Evolutionary conservation across 2,888 invertebrate genomes (phyloP).

Genomic region (Zygaena filipendulae): DNA sequence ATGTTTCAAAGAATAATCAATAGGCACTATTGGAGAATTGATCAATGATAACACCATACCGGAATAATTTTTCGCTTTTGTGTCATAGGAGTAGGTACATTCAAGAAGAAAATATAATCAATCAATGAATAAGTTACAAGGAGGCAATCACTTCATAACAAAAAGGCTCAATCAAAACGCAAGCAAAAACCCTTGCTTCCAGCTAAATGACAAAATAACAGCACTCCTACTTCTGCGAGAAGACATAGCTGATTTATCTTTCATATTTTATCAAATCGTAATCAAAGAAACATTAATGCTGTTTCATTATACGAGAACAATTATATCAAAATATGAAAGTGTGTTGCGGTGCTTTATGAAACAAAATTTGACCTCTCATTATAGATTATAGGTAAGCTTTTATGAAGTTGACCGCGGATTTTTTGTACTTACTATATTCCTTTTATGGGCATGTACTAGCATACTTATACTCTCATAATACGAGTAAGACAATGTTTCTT

Average conservation of each 20-base stretch:
- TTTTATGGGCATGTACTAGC: neutral
- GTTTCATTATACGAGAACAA: constrained; percentile 40
- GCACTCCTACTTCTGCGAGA: too few relatives aligned
- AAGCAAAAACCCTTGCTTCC: constrained; percentile 28
- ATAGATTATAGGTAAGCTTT: neutral
- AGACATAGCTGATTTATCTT: constrained; percentile 46
- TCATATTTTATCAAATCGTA: constrained; percentile 36
- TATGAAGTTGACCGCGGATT: constrained; percentile 3
- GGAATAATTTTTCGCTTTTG: too few relatives aligned
- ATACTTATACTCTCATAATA: too few relatives aligned
- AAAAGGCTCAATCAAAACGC: constrained; percentile 27
- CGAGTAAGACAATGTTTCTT: too few relatives aligned
- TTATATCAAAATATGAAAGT: constrained; percentile 26
- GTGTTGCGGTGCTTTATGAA: constrained; percentile 23
- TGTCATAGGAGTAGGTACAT: too few relatives aligned
- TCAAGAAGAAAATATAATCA: constrained; percentile 38
- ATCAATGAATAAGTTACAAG: constrained; percentile 28
- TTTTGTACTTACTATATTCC: constrained; percentile 13
- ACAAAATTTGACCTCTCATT: constrained; percentile 25
- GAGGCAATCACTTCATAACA: too few relatives aligned
- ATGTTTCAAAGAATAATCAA: too few relatives aligned
- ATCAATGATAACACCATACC: too few relatives aligned
- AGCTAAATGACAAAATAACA: constrained; percentile 22
- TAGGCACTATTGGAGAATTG: too few relatives aligned
- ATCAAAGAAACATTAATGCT: constrained; percentile 43